phyloP scores from a whole-genome alignment of 2,797 vertebrate species.

The Valencia hispanica region DNA sequence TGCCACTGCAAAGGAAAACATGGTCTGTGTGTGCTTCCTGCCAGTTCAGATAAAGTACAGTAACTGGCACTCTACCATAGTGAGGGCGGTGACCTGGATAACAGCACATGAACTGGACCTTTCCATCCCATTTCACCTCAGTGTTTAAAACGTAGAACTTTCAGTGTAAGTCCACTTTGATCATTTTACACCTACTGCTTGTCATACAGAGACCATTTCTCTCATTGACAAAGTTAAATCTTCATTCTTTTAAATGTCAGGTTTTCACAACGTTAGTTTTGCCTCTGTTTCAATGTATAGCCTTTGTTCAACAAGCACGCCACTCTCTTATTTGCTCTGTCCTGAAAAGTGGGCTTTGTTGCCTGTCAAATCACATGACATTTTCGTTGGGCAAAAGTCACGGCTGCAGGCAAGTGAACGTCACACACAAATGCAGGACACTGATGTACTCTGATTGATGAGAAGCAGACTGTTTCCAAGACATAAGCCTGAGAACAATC shows the following conservation, averaged over 20 bases:
- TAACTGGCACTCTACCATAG: conserved; percentile 53
- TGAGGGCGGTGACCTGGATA: conserved; percentile 72
- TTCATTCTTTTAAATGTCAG: background rate
- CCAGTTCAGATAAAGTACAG: conserved; percentile 55
- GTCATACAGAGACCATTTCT: conserved; percentile 4
- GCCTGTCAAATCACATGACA: conserved; percentile 32
- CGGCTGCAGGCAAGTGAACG: conserved; percentile 40
- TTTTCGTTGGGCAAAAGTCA: conserved; percentile 37
- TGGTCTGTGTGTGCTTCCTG: conserved; percentile 47
- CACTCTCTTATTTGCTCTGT: conserved; percentile 11
- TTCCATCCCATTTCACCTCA: conserved; percentile 69
- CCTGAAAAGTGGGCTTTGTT: conserved; percentile 17
- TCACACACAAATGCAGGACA: conserved; percentile 37
- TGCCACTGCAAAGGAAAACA: conserved; percentile 39
- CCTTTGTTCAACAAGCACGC: background rate
- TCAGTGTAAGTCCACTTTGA: conserved; percentile 34
- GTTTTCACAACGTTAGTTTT: background rate
- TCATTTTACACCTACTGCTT: conserved; percentile 12
- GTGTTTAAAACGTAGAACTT: conserved; percentile 48
- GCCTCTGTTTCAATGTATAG: background rate
- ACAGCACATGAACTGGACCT: conserved; percentile 60
- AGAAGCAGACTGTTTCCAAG: conserved; percentile 22
- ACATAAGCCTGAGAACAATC: conserved; percentile 4
- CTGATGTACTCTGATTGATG: conserved; percentile 33
- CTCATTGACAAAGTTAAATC: background rate